Evolutionary conservation across 2,888 invertebrate genomes (phyloP).

Genomic region (Chrysina gloriosa): DNA sequence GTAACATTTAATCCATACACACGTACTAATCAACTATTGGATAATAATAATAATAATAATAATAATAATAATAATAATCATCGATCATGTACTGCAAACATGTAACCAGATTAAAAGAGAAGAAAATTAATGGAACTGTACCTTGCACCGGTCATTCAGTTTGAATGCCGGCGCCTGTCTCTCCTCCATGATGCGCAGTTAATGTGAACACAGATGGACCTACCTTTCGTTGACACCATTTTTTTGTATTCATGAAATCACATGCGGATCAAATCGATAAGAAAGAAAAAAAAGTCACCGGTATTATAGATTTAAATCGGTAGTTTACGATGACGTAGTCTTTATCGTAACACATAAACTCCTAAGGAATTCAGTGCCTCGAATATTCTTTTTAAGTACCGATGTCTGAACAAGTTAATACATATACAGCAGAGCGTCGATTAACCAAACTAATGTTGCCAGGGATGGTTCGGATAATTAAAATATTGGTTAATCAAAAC

Average conservation of each 20-base stretch:
- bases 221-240: constrained; percentile 59
- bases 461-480: too few relatives aligned
- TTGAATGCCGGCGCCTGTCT: constrained; percentile 81
- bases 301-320: not conserved
- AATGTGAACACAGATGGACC: constrained; percentile 68
- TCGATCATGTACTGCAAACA: constrained; percentile 49
- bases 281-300: not conserved
- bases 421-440: too few relatives aligned
- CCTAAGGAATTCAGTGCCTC: not conserved
- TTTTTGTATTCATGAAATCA: constrained; percentile 14
- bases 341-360: not conserved
- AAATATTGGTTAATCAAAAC: too few relatives aligned
- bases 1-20: constrained; percentile 18
- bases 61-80: constrained; percentile 1
- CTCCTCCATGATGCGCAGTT: constrained; percentile 63
- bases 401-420: too few relatives aligned
- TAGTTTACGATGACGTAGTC: not conserved
- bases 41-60: constrained; percentile 6
- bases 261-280: too few relatives aligned
- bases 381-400: not conserved
- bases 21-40: too few relatives aligned
- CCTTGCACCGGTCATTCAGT: constrained; percentile 84
- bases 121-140: constrained; percentile 69
- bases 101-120: constrained; percentile 47
- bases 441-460: too few relatives aligned